Percentiles rank a stretch among this genome's conserved stretches.
Conservation (phyloP, 30 jellyfish, hydroid and myxozoan genomes). For the Rhopilema esculentum region DNA sequence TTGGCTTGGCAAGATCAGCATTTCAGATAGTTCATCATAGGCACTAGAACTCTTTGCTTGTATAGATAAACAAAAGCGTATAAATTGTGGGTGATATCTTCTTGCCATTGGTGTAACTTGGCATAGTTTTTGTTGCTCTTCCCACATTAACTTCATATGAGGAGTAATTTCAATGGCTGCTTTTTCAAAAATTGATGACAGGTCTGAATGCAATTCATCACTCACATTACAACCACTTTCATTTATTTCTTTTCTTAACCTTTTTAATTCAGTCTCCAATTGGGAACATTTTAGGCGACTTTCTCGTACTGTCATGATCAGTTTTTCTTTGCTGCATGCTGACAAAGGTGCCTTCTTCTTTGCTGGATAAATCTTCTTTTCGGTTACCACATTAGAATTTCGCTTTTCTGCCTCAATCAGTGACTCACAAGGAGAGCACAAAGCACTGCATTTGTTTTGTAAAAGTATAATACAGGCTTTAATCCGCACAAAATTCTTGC, state of each 20-base stretch:
- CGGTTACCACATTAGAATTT: background rate
- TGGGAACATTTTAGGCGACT: slow-evolving; percentile 12
- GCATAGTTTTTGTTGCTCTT: slow-evolving; percentile 56
- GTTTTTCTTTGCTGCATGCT: background rate
- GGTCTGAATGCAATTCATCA: slow-evolving; percentile 19
- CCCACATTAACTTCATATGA: slow-evolving; percentile 58
- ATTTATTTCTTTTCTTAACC: slow-evolving; percentile 10
- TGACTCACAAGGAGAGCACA: background rate
- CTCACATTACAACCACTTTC: background rate
- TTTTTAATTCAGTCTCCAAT: background rate
- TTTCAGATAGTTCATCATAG: slow-evolving; percentile 42
- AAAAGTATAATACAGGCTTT: background rate
- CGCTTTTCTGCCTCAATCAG: background rate
- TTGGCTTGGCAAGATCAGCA: slow-evolving; percentile 43
- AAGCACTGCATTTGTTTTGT: no score
- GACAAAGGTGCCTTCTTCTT: background rate
- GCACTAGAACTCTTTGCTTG: slow-evolving; percentile 50
- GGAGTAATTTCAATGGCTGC: slow-evolving; percentile 25
- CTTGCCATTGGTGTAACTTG: slow-evolving; percentile 35
- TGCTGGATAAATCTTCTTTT: background rate
- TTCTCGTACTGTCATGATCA: slow-evolving; percentile 4
- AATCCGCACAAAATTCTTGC: background rate
- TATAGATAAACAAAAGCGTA: slow-evolving; percentile 33
- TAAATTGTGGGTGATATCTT: slow-evolving; percentile 53
- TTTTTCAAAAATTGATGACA: slow-evolving; percentile 6